These are phyloP conservation scores for Paraplagusia blochii DNA, from an alignment of 2,113 vertebrate genomes.

Conservation along the genomic window DNA sequence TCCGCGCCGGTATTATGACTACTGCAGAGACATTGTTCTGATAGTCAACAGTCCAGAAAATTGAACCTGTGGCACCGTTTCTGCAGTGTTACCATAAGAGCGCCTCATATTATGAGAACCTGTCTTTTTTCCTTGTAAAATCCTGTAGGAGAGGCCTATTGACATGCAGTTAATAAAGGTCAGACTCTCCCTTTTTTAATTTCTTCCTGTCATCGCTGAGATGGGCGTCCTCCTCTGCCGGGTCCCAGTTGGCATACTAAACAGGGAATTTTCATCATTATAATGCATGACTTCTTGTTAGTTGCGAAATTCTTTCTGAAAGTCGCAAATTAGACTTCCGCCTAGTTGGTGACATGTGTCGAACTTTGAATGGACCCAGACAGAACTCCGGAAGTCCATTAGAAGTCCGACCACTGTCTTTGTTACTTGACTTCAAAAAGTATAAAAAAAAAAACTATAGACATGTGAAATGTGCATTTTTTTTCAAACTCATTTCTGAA, in stretches of 20 bases:
- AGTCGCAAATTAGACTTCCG: constrained; percentile 12
- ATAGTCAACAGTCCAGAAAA: constrained; percentile 34
- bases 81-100: constrained; percentile 16
- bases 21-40: constrained; percentile 26
- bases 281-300: constrained; percentile 25
- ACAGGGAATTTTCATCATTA: constrained; percentile 28
- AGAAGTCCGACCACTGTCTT: too few species aligned
- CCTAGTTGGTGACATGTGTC: constrained; percentile 29
- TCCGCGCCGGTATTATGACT: constrained; percentile 16
- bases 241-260: constrained; percentile 34
- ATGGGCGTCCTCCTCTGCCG: constrained; percentile 33
- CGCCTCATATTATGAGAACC: constrained; percentile 17
- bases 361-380: constrained; percentile 14
- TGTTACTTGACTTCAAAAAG: too few species aligned
- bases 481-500: too few species aligned
- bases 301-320: constrained; percentile 6
- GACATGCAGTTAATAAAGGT: constrained; percentile 51
- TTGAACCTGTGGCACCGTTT: constrained; percentile 9
- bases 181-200: constrained; percentile 48
- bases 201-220: constrained; percentile 49
- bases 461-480: too few species aligned
- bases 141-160: constrained; percentile 30
- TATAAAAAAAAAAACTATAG: too few species aligned
- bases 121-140: constrained; percentile 5
- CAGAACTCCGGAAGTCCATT: neutral